Evolutionary conservation across 1,140 invertebrate species (phyloP), one percentile per base, ranked within the genome.

Genomic region (Drosophila asahinai): DNA sequence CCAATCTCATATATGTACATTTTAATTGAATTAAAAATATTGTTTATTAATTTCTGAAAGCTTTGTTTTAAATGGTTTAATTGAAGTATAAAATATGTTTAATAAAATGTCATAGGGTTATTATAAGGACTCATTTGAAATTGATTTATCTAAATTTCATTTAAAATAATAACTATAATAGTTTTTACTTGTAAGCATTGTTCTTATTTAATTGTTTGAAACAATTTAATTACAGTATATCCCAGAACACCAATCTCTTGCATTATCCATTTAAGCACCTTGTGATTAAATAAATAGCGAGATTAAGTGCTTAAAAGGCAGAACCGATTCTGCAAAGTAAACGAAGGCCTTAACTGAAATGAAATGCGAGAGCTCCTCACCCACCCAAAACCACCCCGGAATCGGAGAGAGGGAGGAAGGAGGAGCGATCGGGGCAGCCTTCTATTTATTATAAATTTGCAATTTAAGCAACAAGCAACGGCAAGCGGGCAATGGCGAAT

Each of bases 401-500:
- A 36, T 64, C 65, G 80, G 75, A 63, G 78, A 65, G 55, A 62
- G 61, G 58, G n/a, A 42, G 49, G 36, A n/a, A 14, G 67, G 15
- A 15, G 66, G 5, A 38, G 22, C 19, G 61, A 40, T 55, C 7
- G 52, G 52, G 52, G 45, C 59, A 38, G 48, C 64, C 66, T 83
- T 78, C 71, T 84, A 86, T 89, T 90, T 84, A 86, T 86, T 76
- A 84, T 74, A 80, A 83, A 77, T 80, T 83, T 71, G 81, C 68
- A 82, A 76, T 86, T 75, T 78, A 38, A 81, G 59, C 78, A 78
- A 77, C 64, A 57, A 64, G 70, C 66, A 75, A 64, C 51, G 27
- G 52, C 12, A 12, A 38, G 36, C 36, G 36, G 12, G 36, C 64
- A 80, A 70, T 48, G 62, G 52, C 70, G 68, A 86, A 79, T 86